A percentile compares a stretch with the other conserved stretches of the same genome.
These are phyloP conservation scores for Ariopsis seemanni DNA, from an alignment of 2,113 vertebrate species.

Conservation along the genomic window DNA sequence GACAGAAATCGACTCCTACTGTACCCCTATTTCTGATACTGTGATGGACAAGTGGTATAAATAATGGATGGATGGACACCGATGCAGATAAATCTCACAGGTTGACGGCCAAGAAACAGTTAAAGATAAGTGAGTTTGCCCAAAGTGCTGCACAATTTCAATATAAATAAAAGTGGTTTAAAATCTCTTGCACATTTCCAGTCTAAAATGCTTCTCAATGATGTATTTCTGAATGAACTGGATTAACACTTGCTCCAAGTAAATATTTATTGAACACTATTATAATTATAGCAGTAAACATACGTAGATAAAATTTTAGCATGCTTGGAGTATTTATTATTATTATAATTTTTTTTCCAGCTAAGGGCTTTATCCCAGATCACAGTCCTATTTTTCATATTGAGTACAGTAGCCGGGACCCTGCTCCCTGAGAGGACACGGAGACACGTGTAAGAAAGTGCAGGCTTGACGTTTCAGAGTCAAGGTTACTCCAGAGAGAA, in stretches of 20 bases:
- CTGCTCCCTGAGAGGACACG: background rate
- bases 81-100: background rate
- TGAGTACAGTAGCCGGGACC: background rate
- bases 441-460: constrained; percentile 34
- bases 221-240: background rate
- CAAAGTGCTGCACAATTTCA: background rate
- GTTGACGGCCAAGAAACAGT: background rate
- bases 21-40: no score
- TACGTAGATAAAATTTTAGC: background rate
- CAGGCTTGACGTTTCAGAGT: constrained; percentile 13
- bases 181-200: background rate
- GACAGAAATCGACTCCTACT: no score
- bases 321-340: background rate
- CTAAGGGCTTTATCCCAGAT: background rate
- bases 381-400: background rate
- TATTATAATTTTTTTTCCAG: background rate
- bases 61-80: no score
- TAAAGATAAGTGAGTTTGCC: background rate
- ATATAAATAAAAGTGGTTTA: background rate
- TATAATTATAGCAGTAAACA: background rate
- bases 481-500: constrained; percentile 39
- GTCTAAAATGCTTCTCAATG: background rate
- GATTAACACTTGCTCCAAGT: background rate
- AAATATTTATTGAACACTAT: background rate
- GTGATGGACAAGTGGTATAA: no score